Percentiles rank a stretch among this genome's conserved stretches.
Conservation (phyloP, 1,140 invertebrate species). For the Battus philenor region DNA sequence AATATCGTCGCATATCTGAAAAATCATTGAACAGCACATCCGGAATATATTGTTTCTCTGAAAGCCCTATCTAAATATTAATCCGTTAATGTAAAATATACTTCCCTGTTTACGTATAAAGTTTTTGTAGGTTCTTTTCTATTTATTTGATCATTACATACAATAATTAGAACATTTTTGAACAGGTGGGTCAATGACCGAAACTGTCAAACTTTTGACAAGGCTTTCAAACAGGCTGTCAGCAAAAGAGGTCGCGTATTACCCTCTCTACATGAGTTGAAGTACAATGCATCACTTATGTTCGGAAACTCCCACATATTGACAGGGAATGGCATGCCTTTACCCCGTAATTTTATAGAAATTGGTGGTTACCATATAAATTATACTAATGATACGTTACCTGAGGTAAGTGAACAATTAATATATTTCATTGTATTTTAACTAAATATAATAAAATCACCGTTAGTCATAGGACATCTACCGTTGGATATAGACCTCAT, state of each 20-base stretch:
- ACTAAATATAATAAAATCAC: neutral
- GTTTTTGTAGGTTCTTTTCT: too few species aligned
- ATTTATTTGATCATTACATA: too few species aligned
- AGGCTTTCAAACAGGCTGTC: slow-evolving; percentile 6
- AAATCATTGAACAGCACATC: too few species aligned
- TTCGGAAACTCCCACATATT: slow-evolving; percentile 25
- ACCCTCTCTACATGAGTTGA: slow-evolving; percentile 15
- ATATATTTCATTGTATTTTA: too few species aligned
- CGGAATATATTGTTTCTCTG: too few species aligned
- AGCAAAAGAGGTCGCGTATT: slow-evolving; percentile 10
- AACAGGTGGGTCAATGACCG: neutral
- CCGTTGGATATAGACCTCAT: too few species aligned
- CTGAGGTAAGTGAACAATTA: slow-evolving; percentile 19
- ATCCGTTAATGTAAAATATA: too few species aligned
- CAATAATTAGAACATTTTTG: too few species aligned
- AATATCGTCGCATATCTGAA: too few species aligned
- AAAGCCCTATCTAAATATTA: too few species aligned
- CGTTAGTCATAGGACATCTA: too few species aligned
- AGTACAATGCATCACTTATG: slow-evolving; percentile 23
- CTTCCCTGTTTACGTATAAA: too few species aligned
- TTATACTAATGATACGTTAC: slow-evolving; percentile 17
- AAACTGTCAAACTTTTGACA: slow-evolving; percentile 21
- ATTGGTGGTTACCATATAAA: slow-evolving; percentile 28
- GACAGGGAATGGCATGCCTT: slow-evolving; percentile 11
- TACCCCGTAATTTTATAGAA: slow-evolving; percentile 24